Evolutionary conservation across 1,140 invertebrate genomes (phyloP).

Genomic region (Ctenoplectra terminalis): DNA sequence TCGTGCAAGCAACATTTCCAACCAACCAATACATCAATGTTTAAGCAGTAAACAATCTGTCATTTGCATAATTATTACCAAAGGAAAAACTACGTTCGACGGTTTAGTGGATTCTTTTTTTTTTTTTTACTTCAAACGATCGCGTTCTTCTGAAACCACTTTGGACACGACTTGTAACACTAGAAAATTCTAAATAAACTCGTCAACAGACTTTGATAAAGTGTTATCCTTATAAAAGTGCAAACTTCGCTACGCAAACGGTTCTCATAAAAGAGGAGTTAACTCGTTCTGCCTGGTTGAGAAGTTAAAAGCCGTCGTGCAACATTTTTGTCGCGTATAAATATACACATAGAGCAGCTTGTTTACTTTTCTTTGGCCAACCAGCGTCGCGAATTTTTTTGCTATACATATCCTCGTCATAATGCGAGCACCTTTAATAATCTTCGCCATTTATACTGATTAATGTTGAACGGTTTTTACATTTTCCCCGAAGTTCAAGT

Average conservation of each 20-base stretch:
- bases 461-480: neutral
- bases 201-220: constrained; percentile 33
- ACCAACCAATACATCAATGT: neutral
- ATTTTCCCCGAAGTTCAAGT: neutral
- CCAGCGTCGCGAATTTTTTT: constrained; percentile 6
- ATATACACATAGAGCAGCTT: constrained; percentile 8
- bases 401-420: neutral
- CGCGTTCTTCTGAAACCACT: neutral
- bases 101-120: neutral
- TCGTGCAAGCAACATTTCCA: neutral
- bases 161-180: too few species aligned
- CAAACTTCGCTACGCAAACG: constrained; percentile 30
- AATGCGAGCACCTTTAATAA: constrained; percentile 14
- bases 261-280: constrained; percentile 40
- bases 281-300: constrained; percentile 21
- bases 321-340: constrained; percentile 43
- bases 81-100: neutral
- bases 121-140: neutral
- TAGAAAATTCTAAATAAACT: constrained; percentile 33
- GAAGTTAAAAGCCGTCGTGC: constrained; percentile 46
- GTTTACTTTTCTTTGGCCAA: constrained; percentile 33
- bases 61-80: constrained; percentile 8
- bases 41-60: neutral
- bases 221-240: constrained; percentile 42
- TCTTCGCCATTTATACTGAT: neutral